Evolutionary conservation across 2,797 vertebrate genomes (phyloP).

Genomic region (Ammospiza maritima): DNA sequence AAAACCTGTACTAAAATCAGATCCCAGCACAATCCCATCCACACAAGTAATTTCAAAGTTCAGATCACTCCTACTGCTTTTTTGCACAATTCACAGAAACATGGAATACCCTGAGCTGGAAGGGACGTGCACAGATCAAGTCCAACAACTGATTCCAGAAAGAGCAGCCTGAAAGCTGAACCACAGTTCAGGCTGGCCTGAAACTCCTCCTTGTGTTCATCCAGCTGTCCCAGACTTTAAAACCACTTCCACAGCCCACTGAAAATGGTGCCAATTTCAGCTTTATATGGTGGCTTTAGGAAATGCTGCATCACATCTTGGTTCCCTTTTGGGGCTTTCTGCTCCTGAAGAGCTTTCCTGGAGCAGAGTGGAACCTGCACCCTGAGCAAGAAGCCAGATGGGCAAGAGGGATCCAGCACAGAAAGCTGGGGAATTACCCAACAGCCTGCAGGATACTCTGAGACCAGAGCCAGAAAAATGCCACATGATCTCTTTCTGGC

Average conservation of each 20-base stretch:
- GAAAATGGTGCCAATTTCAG: neutral
- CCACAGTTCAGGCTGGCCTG: neutral
- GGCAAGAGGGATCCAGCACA: neutral
- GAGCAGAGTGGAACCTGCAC: neutral
- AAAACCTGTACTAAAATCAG: neutral
- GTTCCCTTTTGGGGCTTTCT: neutral
- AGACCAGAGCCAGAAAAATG: neutral
- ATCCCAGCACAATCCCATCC: neutral
- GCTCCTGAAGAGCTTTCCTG: neutral
- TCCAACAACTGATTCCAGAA: neutral
- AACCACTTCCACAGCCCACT: neutral
- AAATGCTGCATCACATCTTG: neutral
- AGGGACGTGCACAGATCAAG: neutral
- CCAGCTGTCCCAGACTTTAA: neutral
- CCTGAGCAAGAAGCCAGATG: rapidly evolving
- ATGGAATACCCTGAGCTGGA: neutral
- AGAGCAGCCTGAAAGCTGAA: neutral
- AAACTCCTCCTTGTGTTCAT: neutral
- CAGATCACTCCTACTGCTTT: neutral
- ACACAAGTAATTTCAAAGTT: neutral
- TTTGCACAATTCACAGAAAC: neutral
- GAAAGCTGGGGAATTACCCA: neutral
- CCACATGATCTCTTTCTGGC: neutral
- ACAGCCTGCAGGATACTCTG: neutral
- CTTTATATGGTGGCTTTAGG: neutral